Evolutionary conservation across 2,888 invertebrate genomes (phyloP).

Genomic region (Saturnia pavonia): DNA sequence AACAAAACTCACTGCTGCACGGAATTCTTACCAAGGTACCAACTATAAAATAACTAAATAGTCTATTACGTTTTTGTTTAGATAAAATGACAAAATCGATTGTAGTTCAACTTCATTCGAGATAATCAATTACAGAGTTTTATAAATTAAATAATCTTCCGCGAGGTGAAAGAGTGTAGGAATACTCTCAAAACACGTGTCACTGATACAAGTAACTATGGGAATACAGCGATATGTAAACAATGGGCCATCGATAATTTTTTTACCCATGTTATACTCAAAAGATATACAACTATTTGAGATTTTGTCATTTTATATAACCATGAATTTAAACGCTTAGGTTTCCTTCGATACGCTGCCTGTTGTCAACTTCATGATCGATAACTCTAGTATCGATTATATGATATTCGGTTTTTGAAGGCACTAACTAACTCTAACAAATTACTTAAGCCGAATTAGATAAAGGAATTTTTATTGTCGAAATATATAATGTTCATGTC

Average conservation of each 20-base stretch:
- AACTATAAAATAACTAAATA: neutral
- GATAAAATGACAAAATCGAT: neutral
- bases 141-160: no score
- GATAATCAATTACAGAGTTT: neutral
- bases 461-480: no score
- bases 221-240: neutral
- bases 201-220: no score
- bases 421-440: neutral
- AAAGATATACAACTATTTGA: neutral
- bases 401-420: neutral
- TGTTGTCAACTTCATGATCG: neutral
- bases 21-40: constrained; percentile 88
- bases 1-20: constrained; percentile 86
- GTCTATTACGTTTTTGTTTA: neutral
- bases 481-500: neutral
- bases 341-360: neutral
- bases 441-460: no score
- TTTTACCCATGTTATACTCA: neutral
- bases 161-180: no score
- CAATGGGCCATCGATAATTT: neutral
- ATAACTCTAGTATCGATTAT: neutral
- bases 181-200: no score
- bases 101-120: neutral
- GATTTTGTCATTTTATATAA: neutral
- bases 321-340: neutral